Percentiles rank a stretch among this genome's conserved stretches.
Evolutionary conservation across 2,113 vertebrate species (phyloP).

Genomic region (Apteryx mantelli): DNA sequence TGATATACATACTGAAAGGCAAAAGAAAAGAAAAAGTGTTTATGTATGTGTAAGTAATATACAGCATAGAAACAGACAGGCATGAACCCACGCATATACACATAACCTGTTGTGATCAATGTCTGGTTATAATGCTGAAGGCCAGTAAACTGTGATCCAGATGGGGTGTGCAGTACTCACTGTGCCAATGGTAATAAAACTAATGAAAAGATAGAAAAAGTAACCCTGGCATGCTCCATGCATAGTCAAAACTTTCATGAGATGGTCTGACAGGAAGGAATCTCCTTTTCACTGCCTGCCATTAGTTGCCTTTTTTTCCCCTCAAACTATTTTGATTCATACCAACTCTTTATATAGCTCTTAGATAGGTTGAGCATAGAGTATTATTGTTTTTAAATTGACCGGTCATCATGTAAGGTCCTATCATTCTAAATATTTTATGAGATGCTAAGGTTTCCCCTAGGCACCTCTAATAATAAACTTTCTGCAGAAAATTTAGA

Average conservation of each 20-base stretch:
- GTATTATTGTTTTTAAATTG: conserved; percentile 74
- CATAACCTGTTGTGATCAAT: not conserved
- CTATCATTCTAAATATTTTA: conserved; percentile 68
- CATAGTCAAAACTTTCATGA: not conserved
- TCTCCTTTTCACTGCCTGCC: not conserved
- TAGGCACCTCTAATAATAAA: conserved; percentile 71
- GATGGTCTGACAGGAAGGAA: not conserved
- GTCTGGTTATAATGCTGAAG: not conserved
- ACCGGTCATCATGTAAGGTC: conserved; percentile 46
- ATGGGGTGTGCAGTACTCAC: not conserved
- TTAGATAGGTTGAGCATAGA: not conserved
- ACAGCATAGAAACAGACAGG: not conserved
- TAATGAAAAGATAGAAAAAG: not conserved
- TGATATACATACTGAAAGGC: not conserved
- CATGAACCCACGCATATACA: not conserved
- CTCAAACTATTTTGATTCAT: not conserved
- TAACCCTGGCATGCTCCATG: not conserved
- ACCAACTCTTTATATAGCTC: not conserved
- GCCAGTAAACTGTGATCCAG: not conserved
- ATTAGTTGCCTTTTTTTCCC: not conserved
- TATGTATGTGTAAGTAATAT: not conserved
- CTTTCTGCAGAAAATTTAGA: conserved; percentile 74
- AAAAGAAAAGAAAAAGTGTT: not conserved
- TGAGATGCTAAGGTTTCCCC: conserved; percentile 60
- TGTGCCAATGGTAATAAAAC: not conserved